Percentiles rank a stretch among this genome's conserved stretches.
Conservation (phyloP, 1,140 invertebrate species). For the Tetragnatha versicolor region DNA sequence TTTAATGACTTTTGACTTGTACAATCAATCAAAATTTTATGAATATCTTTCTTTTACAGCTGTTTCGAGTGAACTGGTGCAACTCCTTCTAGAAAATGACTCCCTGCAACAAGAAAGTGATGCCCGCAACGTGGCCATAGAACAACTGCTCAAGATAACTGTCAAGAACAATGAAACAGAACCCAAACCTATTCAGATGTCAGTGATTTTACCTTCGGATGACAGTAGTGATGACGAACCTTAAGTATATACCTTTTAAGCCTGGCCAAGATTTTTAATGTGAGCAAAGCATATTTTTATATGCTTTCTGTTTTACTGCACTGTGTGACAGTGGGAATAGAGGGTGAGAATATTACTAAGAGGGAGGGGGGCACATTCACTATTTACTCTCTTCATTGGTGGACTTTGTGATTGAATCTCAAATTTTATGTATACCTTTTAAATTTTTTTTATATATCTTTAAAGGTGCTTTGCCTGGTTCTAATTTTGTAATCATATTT, state of each 20-base stretch:
- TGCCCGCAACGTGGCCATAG: slow-evolving; percentile 42
- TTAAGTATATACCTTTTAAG: no score
- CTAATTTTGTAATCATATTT: no score
- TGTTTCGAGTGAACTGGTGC: slow-evolving; percentile 32
- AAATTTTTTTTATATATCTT: no score
- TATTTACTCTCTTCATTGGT: no score
- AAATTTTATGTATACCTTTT: no score
- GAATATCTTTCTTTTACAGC: slow-evolving; percentile 4
- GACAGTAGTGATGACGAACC: slow-evolving; percentile 14
- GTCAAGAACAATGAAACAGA: slow-evolving; percentile 37
- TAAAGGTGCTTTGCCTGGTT: no score
- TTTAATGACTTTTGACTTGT: background rate
- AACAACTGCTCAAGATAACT: slow-evolving; percentile 40
- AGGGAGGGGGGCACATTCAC: no score
- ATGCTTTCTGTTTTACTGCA: slow-evolving; percentile 15
- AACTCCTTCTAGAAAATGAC: slow-evolving; percentile 41
- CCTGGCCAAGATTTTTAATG: no score
- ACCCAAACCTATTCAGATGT: slow-evolving; percentile 36
- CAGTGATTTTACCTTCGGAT: slow-evolving; percentile 21
- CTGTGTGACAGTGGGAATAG: no score
- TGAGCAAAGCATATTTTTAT: slow-evolving; percentile 16
- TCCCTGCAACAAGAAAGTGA: slow-evolving; percentile 42
- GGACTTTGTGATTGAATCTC: no score
- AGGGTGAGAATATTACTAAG: no score
- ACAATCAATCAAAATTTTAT: background rate